Base-by-base conservation (phyloP, 2,797 vertebrate species). In the Pachyuromys duprasi region DNA sequence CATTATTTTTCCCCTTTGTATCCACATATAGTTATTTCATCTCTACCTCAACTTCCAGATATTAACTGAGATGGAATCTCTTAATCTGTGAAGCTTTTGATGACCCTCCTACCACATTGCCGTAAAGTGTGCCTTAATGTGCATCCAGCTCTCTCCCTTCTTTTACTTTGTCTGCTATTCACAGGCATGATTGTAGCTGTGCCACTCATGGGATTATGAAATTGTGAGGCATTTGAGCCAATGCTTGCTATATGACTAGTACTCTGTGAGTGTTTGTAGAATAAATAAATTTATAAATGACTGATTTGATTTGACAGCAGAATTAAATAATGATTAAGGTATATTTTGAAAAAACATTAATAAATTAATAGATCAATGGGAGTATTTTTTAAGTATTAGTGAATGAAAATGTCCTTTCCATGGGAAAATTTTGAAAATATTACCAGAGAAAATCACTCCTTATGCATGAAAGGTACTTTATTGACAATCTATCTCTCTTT, bases 271-370 rank as follows among this genome's bases (percentile, higher is more conserved):
- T 90, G 42, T 86, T 86, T 60, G 22, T 74, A 65, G 18, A 87
- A 78, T 53, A 60, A n/a, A 49, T 78, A 18, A 62, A 36, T 92
- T 15, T 60, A 62, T 42, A 33, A 90, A 63, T 33, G 12, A 53
- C 20, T 53, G 33, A 8, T 31, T 92, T 93, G 18, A 24, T 6
- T 89, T 79, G 45, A 67, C 20, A 76, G 28, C 15, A 75, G 39
- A n/a, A 72, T 62, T 84, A 88, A 88, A 88, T 90, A 88, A 69
- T 72, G 14, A 81, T 36, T 89, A 81, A n/a, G 86, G 39, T 9
- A 11, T 24, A 31, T 62, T 91, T 91, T 17, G 49, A 49, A 8
- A 53, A 89, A n/a, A 12, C 8, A 26, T 60, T 82, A 80, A 83
- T 49, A 60, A 91, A 89, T 94, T 63, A 92, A 78, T 42, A 78